Percentiles rank a stretch among this genome's conserved stretches.
Conservation (phyloP, 1,140 invertebrate genomes). For the Atta colombica region DNA sequence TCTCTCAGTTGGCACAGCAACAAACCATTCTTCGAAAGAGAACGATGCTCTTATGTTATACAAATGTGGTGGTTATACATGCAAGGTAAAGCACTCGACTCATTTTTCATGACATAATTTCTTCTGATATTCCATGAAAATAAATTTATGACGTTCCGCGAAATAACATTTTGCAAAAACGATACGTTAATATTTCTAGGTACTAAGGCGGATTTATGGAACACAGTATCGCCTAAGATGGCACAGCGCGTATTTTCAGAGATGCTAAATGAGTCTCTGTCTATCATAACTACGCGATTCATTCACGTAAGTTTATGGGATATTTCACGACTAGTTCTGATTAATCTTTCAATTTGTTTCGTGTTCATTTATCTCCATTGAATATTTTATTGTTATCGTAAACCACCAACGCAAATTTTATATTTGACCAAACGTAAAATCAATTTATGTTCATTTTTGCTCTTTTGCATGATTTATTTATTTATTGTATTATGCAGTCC, state of each 20-base stretch:
- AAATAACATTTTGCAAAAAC: conserved; percentile 9
- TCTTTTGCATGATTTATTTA: background rate
- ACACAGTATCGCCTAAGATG: conserved; percentile 93
- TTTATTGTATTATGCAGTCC: conserved; percentile 18
- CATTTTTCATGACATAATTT: background rate
- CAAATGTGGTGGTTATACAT: conserved; percentile 96
- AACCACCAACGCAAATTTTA: background rate
- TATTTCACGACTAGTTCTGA: conserved; percentile 5
- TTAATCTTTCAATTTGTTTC: conserved; percentile 25
- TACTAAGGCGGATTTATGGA: conserved; percentile 92
- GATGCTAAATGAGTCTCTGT: conserved; percentile 93
- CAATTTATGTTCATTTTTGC: background rate
- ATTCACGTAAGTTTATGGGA: conserved; percentile 87
- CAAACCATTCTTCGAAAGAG: conserved; percentile 89
- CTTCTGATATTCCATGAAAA: background rate
- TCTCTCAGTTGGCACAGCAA: conserved; percentile 90
- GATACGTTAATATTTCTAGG: conserved; percentile 84
- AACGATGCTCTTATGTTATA: conserved; percentile 91
- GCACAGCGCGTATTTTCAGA: conserved; percentile 92
- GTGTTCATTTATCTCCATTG: conserved; percentile 7
- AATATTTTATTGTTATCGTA: conserved; percentile 15
- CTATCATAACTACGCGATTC: conserved; percentile 91
- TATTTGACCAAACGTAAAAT: background rate
- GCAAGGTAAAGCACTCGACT: conserved; percentile 87
- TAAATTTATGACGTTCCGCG: background rate